phyloP scores from a whole-genome alignment of 2,888 invertebrate genomes.

The Trimorus sp. region DNA sequence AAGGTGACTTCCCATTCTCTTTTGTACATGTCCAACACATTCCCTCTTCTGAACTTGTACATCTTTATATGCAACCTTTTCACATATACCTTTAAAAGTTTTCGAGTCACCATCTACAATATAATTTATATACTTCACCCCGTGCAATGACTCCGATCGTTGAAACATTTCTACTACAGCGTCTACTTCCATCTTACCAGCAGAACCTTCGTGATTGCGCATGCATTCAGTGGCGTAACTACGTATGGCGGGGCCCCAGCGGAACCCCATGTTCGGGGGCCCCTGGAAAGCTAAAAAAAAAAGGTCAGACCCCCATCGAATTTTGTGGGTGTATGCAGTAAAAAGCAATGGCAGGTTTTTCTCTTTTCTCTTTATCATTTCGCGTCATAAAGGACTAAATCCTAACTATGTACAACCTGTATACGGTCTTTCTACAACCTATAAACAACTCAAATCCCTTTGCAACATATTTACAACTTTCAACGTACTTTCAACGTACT shows the following conservation, averaged over 20 bases:
- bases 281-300: slow-evolving; percentile 5
- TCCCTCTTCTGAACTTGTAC: slow-evolving; percentile 20
- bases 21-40: slow-evolving; percentile 52
- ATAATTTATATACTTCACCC: slow-evolving; percentile 32
- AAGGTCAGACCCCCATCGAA: not conserved
- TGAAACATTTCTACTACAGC: slow-evolving; percentile 32
- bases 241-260: not conserved
- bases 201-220: slow-evolving; percentile 43
- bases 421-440: too few species aligned
- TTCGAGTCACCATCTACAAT: slow-evolving; percentile 51
- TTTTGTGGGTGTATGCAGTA: too few species aligned
- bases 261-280: not conserved
- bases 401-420: too few species aligned
- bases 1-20: slow-evolving; percentile 38
- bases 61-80: slow-evolving; percentile 48
- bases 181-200: slow-evolving; percentile 43
- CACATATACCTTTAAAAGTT: slow-evolving; percentile 42
- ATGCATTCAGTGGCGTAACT: slow-evolving; percentile 18
- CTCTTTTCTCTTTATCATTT: too few species aligned
- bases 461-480: too few species aligned
- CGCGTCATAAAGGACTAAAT: too few species aligned
- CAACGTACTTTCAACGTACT: too few species aligned
- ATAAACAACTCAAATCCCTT: too few species aligned
- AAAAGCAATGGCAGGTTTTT: too few species aligned
- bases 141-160: slow-evolving; percentile 19